Evolutionary conservation across 1,140 invertebrate genomes (phyloP).

Genomic region (Aphaenogaster ashmeadi): DNA sequence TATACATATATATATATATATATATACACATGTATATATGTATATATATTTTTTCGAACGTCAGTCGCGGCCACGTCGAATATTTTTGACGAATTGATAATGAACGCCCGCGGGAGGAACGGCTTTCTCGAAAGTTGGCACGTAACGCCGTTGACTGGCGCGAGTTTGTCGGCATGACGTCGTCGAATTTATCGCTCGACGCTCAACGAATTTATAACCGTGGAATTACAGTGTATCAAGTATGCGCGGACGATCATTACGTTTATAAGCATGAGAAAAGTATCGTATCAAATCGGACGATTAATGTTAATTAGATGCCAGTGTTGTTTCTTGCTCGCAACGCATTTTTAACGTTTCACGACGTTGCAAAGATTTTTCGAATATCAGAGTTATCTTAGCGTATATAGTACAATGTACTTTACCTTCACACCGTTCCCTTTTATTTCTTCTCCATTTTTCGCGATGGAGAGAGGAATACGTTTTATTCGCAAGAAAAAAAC

Average conservation of each 20-base stretch:
- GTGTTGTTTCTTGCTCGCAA: neutral
- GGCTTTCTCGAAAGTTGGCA: constrained; percentile 61
- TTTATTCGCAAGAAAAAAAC: constrained; percentile 12
- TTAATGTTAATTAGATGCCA: constrained; percentile 50
- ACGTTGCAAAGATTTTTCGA: neutral
- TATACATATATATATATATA: constrained; percentile 43
- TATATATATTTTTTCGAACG: constrained; percentile 60
- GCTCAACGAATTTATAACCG: constrained; percentile 61
- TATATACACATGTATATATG: neutral
- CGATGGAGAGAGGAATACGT: neutral
- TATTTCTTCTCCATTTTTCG: constrained; percentile 4
- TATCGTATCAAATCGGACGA: constrained; percentile 7
- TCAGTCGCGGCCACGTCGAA: constrained; percentile 75
- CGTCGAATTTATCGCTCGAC: constrained; percentile 65
- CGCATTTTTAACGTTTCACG: neutral
- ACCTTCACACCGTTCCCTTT: neutral
- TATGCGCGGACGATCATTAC: constrained; percentile 37
- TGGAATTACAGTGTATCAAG: constrained; percentile 13
- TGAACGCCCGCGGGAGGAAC: constrained; percentile 75
- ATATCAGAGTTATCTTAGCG: neutral
- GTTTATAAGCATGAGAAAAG: constrained; percentile 25
- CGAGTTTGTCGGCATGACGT: constrained; percentile 66
- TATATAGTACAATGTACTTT: neutral
- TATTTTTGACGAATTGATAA: constrained; percentile 82
- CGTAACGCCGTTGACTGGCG: constrained; percentile 68